Evolutionary conservation across 2,797 vertebrate species (phyloP).

Genomic region (Molossus molossus): DNA sequence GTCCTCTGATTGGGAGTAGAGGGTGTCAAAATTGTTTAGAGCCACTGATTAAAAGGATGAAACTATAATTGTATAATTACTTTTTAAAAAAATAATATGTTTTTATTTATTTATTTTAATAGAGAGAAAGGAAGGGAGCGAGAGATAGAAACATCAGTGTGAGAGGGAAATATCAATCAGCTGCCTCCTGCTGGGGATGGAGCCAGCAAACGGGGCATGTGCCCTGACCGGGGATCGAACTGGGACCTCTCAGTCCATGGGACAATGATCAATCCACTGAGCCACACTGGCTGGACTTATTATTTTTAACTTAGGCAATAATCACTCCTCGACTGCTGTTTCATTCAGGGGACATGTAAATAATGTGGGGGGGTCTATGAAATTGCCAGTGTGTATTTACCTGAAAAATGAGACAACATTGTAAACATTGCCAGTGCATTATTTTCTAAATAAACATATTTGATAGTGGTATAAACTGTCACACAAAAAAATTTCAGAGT

Average conservation of each 20-base stretch:
- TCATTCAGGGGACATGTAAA: not conserved
- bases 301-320: not conserved
- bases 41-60: not conserved
- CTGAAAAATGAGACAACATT: not conserved
- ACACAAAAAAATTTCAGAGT: slow-evolving; percentile 21
- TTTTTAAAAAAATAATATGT: not conserved
- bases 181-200: too few species aligned
- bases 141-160: too few species aligned
- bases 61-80: not conserved
- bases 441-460: slow-evolving; percentile 13
- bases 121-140: too few species aligned
- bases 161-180: too few species aligned
- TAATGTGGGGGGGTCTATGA: not conserved
- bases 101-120: too few species aligned
- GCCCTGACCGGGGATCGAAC: too few species aligned
- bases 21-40: not conserved
- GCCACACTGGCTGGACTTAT: not conserved
- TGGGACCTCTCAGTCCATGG: too few species aligned
- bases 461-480: slow-evolving; percentile 38
- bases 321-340: not conserved
- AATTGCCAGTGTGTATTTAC: not conserved
- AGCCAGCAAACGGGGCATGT: too few species aligned
- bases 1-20: too few species aligned
- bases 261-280: too few species aligned
- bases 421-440: not conserved